Evolutionary conservation across 2,113 vertebrate species (phyloP).

Genomic region (Perca schrenkii): DNA sequence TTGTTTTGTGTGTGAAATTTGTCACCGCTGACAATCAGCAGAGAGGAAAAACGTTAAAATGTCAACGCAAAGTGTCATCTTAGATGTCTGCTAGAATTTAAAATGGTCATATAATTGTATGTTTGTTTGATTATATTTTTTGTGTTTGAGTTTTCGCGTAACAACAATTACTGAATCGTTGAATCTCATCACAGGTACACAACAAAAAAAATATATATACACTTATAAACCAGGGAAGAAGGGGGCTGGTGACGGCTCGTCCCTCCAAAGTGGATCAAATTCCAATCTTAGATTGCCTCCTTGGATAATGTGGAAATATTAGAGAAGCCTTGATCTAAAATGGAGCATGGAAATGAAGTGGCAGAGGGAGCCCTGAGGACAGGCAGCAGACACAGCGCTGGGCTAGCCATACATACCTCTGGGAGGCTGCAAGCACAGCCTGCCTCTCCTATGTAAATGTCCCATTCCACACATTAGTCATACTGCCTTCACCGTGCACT

Average conservation of each 20-base stretch:
- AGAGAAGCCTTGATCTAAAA: conserved; percentile 85
- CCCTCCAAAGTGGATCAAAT: conserved; percentile 84
- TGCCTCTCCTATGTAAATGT: conserved; percentile 84
- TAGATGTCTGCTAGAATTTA: conserved; percentile 20
- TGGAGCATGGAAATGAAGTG: conserved; percentile 86
- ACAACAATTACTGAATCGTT: conserved; percentile 33
- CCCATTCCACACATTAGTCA: conserved; percentile 84
- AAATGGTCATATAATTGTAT: conserved; percentile 22
- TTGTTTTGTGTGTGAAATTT: conserved; percentile 59
- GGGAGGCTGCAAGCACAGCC: conserved; percentile 77
- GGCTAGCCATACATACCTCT: conserved; percentile 79
- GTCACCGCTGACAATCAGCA: conserved; percentile 60
- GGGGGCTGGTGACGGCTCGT: conserved; percentile 42
- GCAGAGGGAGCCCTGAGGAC: conserved; percentile 82
- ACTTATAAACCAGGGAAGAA: conserved; percentile 39
- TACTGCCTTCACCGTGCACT: conserved; percentile 80
- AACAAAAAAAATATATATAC: conserved; percentile 40
- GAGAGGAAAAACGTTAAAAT: conserved; percentile 29
- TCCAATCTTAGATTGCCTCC: conserved; percentile 85
- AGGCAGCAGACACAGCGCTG: conserved; percentile 76
- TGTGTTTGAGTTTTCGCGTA: conserved; percentile 3
- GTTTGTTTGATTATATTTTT: background rate
- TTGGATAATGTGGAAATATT: conserved; percentile 85
- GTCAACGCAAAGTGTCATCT: background rate
- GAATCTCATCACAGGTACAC: conserved; percentile 64